These are phyloP conservation scores for Caenorhabditis becei DNA, from an alignment of 2,888 invertebrate genomes.

Conservation along the genomic window DNA sequence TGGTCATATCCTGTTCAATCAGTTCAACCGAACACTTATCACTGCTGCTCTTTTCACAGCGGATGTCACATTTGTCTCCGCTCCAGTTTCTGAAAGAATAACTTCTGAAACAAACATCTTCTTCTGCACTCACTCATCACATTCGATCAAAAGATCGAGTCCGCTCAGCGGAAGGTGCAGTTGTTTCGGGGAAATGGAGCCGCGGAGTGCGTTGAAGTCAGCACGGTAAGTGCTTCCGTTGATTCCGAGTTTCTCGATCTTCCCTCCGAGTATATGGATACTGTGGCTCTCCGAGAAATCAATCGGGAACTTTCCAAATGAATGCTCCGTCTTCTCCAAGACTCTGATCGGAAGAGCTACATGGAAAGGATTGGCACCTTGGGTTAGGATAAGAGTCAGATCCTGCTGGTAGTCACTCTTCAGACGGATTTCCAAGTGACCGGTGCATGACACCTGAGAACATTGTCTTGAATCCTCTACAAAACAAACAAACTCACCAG, in stretches of 20 bases:
- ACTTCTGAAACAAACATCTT: background rate
- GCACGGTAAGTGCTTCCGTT: constrained; percentile 17
- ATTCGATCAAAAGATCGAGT: constrained; percentile 21
- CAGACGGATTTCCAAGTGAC: constrained; percentile 18
- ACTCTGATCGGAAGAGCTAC: constrained; percentile 15
- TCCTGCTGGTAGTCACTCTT: constrained; percentile 17
- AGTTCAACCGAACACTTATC: background rate
- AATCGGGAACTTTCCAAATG: constrained; percentile 31
- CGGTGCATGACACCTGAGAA: constrained; percentile 27
- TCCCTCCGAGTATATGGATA: constrained; percentile 16
- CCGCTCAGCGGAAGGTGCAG: constrained; percentile 39
- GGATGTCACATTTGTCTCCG: constrained; percentile 31
- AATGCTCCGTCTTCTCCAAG: background rate
- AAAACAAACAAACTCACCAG: background rate
- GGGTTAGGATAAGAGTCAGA: background rate
- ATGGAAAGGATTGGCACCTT: background rate
- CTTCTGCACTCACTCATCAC: constrained; percentile 23
- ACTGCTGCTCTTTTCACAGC: background rate
- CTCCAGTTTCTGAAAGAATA: constrained; percentile 25
- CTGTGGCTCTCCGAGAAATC: constrained; percentile 11
- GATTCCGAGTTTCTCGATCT: constrained; percentile 31
- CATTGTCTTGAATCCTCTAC: background rate
- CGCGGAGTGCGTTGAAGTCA: constrained; percentile 4
- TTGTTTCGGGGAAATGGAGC: constrained; percentile 9
- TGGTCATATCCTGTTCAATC: background rate